Conservation (phyloP, 1,140 invertebrate genomes). For the Tachypleus tridentatus region DNA sequence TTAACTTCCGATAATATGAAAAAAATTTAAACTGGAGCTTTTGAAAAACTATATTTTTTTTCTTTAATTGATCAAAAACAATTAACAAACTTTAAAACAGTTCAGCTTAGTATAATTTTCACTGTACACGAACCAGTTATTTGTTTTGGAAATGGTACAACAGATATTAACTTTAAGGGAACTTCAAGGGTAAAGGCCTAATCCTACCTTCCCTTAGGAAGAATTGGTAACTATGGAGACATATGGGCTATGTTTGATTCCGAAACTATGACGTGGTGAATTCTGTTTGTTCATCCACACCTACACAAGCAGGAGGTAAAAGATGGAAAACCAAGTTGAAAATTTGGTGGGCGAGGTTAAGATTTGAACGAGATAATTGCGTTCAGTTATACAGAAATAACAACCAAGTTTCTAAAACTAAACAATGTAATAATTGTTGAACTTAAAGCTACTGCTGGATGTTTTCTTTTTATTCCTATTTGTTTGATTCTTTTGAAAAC, state of each 20-base stretch:
- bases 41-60: not conserved
- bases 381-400: not conserved
- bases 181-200: not conserved
- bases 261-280: conserved; percentile 12
- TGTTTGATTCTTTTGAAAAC: not conserved
- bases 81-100: not conserved
- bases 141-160: not conserved
- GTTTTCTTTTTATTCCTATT: too few relatives aligned
- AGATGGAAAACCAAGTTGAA: too few relatives aligned
- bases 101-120: not conserved
- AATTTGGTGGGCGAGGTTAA: too few relatives aligned
- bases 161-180: not conserved
- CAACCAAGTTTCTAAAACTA: not conserved
- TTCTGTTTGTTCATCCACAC: conserved; percentile 9
- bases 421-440: too few relatives aligned
- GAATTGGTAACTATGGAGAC: not conserved
- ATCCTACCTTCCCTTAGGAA: not conserved
- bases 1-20: too few relatives aligned
- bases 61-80: not conserved
- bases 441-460: too few relatives aligned
- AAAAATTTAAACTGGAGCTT: too few relatives aligned
- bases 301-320: not conserved
- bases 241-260: conserved; percentile 15
- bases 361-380: not conserved
- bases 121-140: not conserved